Evolutionary conservation across 2,113 vertebrate genomes (phyloP), one percentile per base, ranked within the genome.

Genomic region (Micromys minutus): DNA sequence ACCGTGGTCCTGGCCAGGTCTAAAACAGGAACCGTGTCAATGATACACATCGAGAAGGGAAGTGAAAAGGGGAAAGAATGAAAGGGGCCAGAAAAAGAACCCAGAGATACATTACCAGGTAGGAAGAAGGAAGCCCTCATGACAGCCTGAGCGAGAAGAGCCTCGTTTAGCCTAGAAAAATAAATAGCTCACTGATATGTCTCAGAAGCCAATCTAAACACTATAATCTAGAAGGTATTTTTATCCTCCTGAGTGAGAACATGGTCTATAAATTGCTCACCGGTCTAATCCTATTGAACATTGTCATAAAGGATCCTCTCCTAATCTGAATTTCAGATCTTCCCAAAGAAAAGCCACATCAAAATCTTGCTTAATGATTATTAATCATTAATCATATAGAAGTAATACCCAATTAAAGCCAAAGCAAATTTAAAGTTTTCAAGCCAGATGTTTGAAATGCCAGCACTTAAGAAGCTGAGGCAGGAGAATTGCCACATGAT

Each of bases 241-340:
- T 83, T 92, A 83, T 87, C 76, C 93, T 92, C 88, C 65, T 90
- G n/a, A 93, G 61, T 42, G 91, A 76, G 85, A 29, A 52, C 22
- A 31, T 61, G n/a, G 57, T 87, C 84, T 84, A 92, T 36, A 88
- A 79, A 92, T 19, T 71, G 36, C 83, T 86, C 67, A 69, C 67
- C 9, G 67, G 67, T 61, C 36, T 3, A 87, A 71, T 89, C 69
- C 67, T 63, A 17, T 9, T 87, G 83, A 79, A 52, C 50, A 65
- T 77, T 39, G 39, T 52, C 45, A 87, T 16, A 91, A 57, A 77
- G 55, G 93, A 65, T 88, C 31, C 57, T 59, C 80, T 94, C 83
- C 90, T 93, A 80, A 50, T 90, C 17, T 90, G 65, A 96, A 92
- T 76, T 57, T 89, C 11, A 94, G 42, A 87, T 6, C 39, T 91